These are phyloP conservation scores for Bolinopsis microptera DNA, from an alignment of 37 sponge, comb jelly and placozoan genomes.

Conservation along the genomic window DNA sequence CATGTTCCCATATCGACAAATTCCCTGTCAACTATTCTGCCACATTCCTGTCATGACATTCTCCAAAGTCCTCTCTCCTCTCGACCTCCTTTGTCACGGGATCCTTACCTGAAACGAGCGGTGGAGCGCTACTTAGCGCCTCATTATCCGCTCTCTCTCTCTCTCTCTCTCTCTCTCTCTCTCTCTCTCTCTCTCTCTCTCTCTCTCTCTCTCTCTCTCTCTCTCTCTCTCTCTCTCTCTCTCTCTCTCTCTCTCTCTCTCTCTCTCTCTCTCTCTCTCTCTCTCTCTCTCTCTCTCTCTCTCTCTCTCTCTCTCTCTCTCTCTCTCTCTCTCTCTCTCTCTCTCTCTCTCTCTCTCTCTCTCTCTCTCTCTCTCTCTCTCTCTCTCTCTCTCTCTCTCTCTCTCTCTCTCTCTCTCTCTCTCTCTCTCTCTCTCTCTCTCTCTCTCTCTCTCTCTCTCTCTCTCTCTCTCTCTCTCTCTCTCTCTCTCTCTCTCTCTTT, in stretches of 20 bases:
- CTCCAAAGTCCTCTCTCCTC: not conserved
- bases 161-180: constrained; percentile 7
- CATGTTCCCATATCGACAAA: too few species aligned
- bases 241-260: too few species aligned
- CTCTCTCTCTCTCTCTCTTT: not conserved
- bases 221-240: not conserved
- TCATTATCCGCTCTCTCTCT: too few species aligned
- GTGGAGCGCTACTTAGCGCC: too few species aligned
- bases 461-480: constrained; percentile 7
- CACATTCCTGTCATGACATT: not conserved
- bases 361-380: too few species aligned
- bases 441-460: not conserved
- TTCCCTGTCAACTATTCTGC: too few species aligned
- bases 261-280: too few species aligned
- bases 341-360: too few species aligned
- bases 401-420: not conserved
- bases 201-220: constrained; percentile 7
- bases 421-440: not conserved
- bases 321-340: too few species aligned
- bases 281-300: too few species aligned
- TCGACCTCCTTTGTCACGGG: not conserved
- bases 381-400: not conserved
- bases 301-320: too few species aligned
- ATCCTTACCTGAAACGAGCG: too few species aligned
- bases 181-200: constrained; percentile 7